Percentiles rank a stretch among this genome's conserved stretches.
phyloP scores from a whole-genome alignment of 1,140 invertebrate species.

The Drosophila ananassae region DNA sequence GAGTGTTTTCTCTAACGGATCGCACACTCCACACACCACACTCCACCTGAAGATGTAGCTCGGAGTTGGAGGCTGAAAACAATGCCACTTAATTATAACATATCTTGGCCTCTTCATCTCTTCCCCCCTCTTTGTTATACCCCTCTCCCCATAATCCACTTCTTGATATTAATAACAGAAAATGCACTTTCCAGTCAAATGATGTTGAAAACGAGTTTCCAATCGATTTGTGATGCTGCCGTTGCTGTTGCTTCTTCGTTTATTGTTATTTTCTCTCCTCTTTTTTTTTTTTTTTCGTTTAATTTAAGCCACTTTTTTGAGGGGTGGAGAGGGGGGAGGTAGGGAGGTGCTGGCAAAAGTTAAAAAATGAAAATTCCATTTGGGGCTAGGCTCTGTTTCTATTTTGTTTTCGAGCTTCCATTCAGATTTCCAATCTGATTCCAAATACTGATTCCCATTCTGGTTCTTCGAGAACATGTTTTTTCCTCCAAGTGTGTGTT shows the following conservation, averaged over 20 bases:
- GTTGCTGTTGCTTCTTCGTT: constrained; percentile 19
- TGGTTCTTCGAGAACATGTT: constrained; percentile 41
- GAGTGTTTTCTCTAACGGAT: constrained; percentile 44
- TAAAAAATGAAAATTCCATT: constrained; percentile 36
- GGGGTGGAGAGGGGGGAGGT: neutral
- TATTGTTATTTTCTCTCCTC: constrained; percentile 39
- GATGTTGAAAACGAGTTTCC: constrained; percentile 49
- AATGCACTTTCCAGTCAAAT: constrained; percentile 52
- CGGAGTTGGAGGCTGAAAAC: constrained; percentile 23
- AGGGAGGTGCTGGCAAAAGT: constrained; percentile 3
- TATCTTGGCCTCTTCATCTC: constrained; percentile 25
- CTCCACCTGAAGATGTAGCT: constrained; percentile 6
- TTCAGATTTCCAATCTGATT: constrained; percentile 18
- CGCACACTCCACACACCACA: constrained; percentile 1
- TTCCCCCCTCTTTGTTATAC: neutral
- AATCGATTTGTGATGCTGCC: constrained; percentile 40
- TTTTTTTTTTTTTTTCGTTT: constrained; percentile 37
- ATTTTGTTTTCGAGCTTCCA: neutral
- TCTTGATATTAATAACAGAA: constrained; percentile 40
- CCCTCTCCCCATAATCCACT: neutral
- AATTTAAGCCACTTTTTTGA: constrained; percentile 63
- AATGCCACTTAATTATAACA: constrained; percentile 51
- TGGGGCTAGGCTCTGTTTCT: neutral
- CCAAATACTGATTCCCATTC: constrained; percentile 1
- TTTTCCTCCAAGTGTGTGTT: constrained; percentile 9